These are phyloP conservation scores for Pristionchus maxplancki DNA, from an alignment of 2,888 invertebrate species.

Conservation along the genomic window DNA sequence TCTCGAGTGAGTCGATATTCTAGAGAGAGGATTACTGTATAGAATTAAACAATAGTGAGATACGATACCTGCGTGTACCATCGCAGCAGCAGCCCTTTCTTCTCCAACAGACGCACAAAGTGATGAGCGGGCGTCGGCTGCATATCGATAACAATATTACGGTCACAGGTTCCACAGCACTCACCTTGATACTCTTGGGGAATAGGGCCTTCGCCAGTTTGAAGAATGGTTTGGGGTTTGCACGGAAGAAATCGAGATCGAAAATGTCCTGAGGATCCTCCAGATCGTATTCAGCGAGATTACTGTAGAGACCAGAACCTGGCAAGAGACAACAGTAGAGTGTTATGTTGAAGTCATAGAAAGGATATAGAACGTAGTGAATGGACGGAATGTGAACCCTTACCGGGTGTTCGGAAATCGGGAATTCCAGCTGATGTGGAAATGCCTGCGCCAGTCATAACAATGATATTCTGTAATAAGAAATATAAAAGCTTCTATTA, in stretches of 20 bases:
- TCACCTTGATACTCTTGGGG: slow-evolving; percentile 86
- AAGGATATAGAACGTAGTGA: no score
- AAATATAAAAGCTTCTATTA: background rate
- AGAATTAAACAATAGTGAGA: background rate
- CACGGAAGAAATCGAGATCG: slow-evolving; percentile 88
- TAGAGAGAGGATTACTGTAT: slow-evolving; percentile 79
- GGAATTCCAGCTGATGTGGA: slow-evolving; percentile 96
- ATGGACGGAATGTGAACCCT: background rate
- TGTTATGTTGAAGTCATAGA: background rate
- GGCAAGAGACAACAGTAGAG: background rate
- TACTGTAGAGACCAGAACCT: slow-evolving; percentile 90
- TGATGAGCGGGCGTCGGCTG: slow-evolving; percentile 84
- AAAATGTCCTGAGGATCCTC: slow-evolving; percentile 94
- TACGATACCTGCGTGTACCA: slow-evolving; percentile 81
- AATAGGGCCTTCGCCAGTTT: slow-evolving; percentile 91
- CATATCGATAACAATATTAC: background rate
- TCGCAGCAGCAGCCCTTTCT: slow-evolving; percentile 84
- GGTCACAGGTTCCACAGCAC: background rate
- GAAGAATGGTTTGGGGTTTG: slow-evolving; percentile 94
- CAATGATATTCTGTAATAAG: slow-evolving; percentile 85
- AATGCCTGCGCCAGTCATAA: slow-evolving; percentile 96
- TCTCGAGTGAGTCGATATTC: slow-evolving; percentile 94
- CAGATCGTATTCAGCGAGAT: slow-evolving; percentile 91
- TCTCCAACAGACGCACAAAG: slow-evolving; percentile 88
- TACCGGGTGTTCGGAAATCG: slow-evolving; percentile 90